These are phyloP conservation scores for Parnassius mnemosyne DNA, from an alignment of 2,888 invertebrate species.

Conservation along the genomic window DNA sequence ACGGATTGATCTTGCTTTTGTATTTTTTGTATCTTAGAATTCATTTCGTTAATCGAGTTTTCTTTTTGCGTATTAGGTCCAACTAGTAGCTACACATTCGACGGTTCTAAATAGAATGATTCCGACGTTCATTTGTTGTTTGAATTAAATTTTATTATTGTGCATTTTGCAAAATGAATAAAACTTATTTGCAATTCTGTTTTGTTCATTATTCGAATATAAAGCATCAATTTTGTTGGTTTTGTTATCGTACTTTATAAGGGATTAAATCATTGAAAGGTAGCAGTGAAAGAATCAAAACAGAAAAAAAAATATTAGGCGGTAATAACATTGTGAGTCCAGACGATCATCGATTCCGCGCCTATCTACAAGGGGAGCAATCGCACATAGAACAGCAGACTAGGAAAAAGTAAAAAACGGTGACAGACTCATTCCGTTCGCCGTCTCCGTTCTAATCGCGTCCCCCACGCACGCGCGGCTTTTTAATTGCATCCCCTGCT, in stretches of 20 bases:
- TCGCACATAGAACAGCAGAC: constrained; percentile 60
- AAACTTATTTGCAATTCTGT: no score
- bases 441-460: constrained; percentile 78
- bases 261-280: constrained; percentile 12
- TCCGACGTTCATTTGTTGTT: background rate
- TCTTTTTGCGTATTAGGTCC: background rate
- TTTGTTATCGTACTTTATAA: background rate
- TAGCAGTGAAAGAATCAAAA: constrained; percentile 28
- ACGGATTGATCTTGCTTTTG: constrained; percentile 4
- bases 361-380: constrained; percentile 43
- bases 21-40: constrained; percentile 3
- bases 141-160: no score
- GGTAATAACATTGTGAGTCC: constrained; percentile 38
- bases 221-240: background rate
- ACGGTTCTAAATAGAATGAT: background rate
- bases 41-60: constrained; percentile 7
- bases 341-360: constrained; percentile 58
- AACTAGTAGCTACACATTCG: background rate
- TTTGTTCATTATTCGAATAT: no score
- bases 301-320: constrained; percentile 28
- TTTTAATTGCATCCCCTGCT: constrained; percentile 78
- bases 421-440: constrained; percentile 74
- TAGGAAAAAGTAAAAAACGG: constrained; percentile 76
- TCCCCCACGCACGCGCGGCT: constrained; percentile 78
- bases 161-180: no score